Evolutionary conservation across 2,888 invertebrate genomes (phyloP).

Genomic region (Gastrophysa polygoni): DNA sequence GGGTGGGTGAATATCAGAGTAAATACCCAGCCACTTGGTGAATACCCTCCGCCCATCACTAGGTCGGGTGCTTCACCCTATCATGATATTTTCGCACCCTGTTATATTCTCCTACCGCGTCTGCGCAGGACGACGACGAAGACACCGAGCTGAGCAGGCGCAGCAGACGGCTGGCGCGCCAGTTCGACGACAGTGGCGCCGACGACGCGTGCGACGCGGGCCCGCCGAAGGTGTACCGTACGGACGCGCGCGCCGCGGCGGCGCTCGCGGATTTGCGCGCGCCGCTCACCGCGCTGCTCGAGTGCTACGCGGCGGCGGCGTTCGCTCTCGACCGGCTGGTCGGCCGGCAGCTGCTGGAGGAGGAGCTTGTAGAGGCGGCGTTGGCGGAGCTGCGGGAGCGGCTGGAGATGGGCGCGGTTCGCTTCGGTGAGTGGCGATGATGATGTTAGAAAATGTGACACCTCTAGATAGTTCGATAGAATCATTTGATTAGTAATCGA

Average conservation of each 20-base stretch:
- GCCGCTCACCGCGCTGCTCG: slow-evolving; percentile 73
- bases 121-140: slow-evolving; percentile 42
- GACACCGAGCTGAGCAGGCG: slow-evolving; percentile 62
- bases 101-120: no score
- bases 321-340: slow-evolving; percentile 64
- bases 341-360: slow-evolving; percentile 66
- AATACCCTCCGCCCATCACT: no score
- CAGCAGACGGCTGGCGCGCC: slow-evolving; percentile 62
- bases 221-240: slow-evolving; percentile 45
- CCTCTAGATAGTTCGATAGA: no score
- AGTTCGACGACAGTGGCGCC: slow-evolving; percentile 54
- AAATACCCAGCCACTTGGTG: no score
- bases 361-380: slow-evolving; percentile 69
- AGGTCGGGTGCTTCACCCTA: no score
- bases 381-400: slow-evolving; percentile 70
- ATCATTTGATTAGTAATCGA: no score
- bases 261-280: slow-evolving; percentile 57
- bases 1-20: no score
- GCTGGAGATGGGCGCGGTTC: slow-evolving; percentile 61
- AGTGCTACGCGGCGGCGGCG: slow-evolving; percentile 74
- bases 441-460: no score
- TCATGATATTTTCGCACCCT: no score
- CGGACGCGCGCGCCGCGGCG: slow-evolving; percentile 44
- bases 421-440: slow-evolving; percentile 35
- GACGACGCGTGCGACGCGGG: slow-evolving; percentile 53